These are phyloP conservation scores for Eutrigla gurnardus DNA, from an alignment of 2,797 vertebrate genomes.

Conservation along the genomic window DNA sequence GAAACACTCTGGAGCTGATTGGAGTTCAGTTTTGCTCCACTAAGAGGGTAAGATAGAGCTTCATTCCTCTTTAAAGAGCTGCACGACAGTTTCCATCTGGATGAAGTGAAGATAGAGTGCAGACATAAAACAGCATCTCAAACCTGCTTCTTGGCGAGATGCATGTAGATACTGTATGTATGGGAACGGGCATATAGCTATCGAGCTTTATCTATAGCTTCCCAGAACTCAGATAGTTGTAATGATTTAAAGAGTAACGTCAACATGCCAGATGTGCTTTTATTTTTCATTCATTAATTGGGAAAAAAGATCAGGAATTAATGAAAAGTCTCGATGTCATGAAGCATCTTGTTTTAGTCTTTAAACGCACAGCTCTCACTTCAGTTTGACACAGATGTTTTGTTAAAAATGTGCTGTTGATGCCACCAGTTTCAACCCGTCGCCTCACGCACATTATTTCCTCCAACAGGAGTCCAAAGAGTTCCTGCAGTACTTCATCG, in stretches of 20 bases:
- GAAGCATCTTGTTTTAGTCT: not conserved
- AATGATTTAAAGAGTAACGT: not conserved
- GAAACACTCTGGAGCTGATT: not conserved
- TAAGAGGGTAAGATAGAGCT: not conserved
- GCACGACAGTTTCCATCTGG: no score
- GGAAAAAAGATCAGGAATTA: not conserved
- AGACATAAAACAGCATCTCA: not conserved
- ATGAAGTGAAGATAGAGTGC: not conserved
- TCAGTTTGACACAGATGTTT: not conserved
- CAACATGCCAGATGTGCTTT: not conserved
- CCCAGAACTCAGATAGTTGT: not conserved
- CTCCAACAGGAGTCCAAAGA: slow-evolving; percentile 89
- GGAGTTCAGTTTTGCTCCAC: not conserved
- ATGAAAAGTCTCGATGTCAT: not conserved
- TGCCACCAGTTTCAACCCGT: not conserved
- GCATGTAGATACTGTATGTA: not conserved
- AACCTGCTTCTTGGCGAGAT: not conserved
- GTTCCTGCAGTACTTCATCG: slow-evolving; percentile 90
- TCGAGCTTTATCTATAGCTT: not conserved
- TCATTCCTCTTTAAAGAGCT: not conserved
- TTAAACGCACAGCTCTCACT: not conserved
- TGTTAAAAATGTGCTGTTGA: not conserved
- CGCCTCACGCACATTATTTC: not conserved
- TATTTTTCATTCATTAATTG: not conserved
- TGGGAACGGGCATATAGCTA: not conserved